phyloP scores from a whole-genome alignment of 2,113 vertebrate species.

The Paedocypris sp. region DNA sequence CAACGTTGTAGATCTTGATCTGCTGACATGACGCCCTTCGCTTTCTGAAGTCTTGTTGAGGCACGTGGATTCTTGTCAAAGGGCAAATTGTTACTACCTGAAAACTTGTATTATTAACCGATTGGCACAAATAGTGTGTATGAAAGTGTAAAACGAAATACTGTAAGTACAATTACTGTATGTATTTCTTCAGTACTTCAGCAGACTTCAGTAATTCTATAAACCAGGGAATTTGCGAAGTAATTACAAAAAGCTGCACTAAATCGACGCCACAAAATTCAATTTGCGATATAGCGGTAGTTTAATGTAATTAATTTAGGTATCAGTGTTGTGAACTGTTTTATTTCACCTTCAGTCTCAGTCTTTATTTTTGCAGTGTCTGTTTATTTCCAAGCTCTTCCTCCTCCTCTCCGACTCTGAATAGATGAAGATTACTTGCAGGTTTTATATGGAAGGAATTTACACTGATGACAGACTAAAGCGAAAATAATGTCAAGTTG shows the following conservation, averaged over 20 bases:
- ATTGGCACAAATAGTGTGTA: no score
- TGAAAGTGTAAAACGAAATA: no score
- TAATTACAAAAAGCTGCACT: no score
- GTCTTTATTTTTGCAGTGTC: slow-evolving; percentile 47
- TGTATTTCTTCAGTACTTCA: no score
- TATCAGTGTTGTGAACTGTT: no score
- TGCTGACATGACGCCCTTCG: slow-evolving; percentile 4
- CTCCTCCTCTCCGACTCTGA: slow-evolving; percentile 36
- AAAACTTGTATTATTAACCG: slow-evolving; percentile 7
- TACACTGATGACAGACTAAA: background rate
- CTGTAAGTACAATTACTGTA: no score
- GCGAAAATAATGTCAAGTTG: background rate
- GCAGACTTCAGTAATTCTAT: no score
- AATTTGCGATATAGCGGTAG: no score
- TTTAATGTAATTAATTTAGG: no score
- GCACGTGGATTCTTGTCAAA: background rate
- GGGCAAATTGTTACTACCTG: background rate
- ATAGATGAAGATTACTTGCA: background rate
- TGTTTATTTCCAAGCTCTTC: slow-evolving; percentile 37
- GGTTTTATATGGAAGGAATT: background rate
- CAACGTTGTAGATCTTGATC: background rate
- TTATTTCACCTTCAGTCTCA: no score
- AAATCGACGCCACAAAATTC: no score
- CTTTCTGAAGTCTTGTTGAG: slow-evolving; percentile 5
- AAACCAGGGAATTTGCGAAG: no score